phyloP scores from a whole-genome alignment of 1,140 invertebrate genomes.

The Heliconius hewitsoni region DNA sequence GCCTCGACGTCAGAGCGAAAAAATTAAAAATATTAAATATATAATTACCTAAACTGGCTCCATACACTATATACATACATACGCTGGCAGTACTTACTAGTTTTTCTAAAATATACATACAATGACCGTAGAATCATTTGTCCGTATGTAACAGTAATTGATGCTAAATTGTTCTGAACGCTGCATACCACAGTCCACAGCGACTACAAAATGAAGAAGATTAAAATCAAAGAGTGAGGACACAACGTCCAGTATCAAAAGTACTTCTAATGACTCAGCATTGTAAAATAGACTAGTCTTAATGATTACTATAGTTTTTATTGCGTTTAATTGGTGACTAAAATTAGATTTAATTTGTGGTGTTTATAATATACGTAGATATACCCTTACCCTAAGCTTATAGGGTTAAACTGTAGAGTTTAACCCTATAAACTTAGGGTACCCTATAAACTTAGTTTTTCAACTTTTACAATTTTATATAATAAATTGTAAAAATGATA shows the following conservation, averaged over 20 bases:
- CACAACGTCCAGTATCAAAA: neutral
- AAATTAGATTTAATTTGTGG: neutral
- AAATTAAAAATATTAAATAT: no score
- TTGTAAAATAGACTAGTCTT: neutral
- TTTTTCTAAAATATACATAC: neutral
- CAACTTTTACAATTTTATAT: no score
- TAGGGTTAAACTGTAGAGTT: no score
- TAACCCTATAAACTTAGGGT: no score
- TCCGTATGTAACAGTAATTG: neutral
- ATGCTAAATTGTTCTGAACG: neutral
- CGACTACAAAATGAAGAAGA: neutral
- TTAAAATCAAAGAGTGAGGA: neutral
- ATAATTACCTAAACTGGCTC: no score
- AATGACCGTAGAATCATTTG: neutral
- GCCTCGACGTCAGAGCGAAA: no score
- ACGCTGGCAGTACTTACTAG: no score
- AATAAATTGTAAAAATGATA: no score
- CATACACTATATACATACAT: no score
- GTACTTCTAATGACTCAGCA: neutral
- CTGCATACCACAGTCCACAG: neutral
- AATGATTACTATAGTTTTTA: neutral
- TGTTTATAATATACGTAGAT: no score
- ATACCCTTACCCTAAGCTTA: no score
- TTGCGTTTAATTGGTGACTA: neutral
- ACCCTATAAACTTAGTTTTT: no score